Evolutionary conservation across 2,888 invertebrate species (phyloP).

Genomic region (Drosophila paramelanica): DNA sequence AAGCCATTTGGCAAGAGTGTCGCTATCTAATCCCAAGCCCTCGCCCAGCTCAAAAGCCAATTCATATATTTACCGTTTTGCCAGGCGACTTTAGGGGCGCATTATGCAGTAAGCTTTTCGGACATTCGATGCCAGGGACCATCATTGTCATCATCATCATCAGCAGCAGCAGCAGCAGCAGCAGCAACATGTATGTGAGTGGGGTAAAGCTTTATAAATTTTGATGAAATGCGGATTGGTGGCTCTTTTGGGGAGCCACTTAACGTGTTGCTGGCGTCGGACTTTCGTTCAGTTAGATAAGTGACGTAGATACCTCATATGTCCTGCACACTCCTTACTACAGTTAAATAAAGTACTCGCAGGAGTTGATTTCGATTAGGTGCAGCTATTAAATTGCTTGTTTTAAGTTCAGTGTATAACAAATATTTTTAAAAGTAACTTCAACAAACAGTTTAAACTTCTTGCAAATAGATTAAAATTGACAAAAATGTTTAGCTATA

Average conservation of each 20-base stretch:
- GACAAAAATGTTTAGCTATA: no score
- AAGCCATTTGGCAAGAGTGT: constrained; percentile 70
- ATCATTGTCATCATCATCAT: constrained; percentile 9
- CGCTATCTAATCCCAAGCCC: constrained; percentile 55
- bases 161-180: constrained; percentile 1
- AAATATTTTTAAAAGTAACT: neutral
- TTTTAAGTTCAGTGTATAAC: neutral
- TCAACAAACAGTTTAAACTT: neutral
- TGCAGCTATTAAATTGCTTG: neutral
- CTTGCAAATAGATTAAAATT: no score
- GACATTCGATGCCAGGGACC: constrained; percentile 35
- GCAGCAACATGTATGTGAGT: neutral
- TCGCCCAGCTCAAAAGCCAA: constrained; percentile 71
- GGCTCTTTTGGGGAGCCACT: constrained; percentile 28
- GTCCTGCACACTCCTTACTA: constrained; percentile 5
- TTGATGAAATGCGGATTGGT: constrained; percentile 61
- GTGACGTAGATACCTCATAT: constrained; percentile 16
- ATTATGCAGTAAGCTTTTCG: constrained; percentile 55
- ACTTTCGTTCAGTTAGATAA: constrained; percentile 16
- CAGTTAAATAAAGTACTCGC: constrained; percentile 13
- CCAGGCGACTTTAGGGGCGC: constrained; percentile 59
- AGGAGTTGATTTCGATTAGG: constrained; percentile 7
- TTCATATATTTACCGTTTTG: constrained; percentile 77
- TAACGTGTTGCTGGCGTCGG: constrained; percentile 29
- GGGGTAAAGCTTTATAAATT: constrained; percentile 62